Evolutionary conservation across 2,113 vertebrate species (phyloP).

Genomic region (Delphinapterus leucas): DNA sequence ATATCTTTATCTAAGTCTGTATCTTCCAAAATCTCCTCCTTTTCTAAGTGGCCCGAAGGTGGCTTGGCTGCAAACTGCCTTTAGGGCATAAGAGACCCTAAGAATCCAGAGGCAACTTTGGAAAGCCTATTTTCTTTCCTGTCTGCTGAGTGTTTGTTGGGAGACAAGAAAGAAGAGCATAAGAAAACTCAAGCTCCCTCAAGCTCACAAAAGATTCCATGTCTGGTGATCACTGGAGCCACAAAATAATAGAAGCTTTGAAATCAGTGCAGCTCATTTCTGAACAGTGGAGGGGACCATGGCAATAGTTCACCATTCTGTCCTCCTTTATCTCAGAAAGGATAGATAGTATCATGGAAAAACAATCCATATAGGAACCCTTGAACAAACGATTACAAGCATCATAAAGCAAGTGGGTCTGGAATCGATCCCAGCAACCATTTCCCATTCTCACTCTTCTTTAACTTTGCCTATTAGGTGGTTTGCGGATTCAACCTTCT

Average conservation of each 20-base stretch:
- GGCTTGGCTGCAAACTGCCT: background rate
- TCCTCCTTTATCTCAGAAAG: conserved; percentile 48
- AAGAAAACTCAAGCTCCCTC: conserved; percentile 12
- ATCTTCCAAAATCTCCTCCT: background rate
- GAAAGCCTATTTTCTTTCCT: conserved; percentile 27
- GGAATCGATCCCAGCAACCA: conserved; percentile 62
- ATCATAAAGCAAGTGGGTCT: conserved; percentile 76
- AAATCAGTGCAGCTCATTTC: conserved; percentile 27
- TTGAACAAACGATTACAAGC: conserved; percentile 76
- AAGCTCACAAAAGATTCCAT: conserved; percentile 32
- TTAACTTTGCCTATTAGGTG: conserved; percentile 63
- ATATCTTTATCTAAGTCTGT: background rate
- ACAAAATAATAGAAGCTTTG: conserved; percentile 53
- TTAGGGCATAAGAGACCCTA: background rate
- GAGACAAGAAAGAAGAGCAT: background rate
- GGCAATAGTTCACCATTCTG: conserved; percentile 39
- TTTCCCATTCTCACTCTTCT: conserved; percentile 55
- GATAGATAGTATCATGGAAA: conserved; percentile 38
- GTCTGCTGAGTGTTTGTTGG: conserved; percentile 20
- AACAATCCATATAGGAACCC: conserved; percentile 57
- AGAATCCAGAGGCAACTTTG: background rate
- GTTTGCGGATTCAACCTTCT: conserved; percentile 41
- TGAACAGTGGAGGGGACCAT: background rate
- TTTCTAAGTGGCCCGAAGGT: background rate
- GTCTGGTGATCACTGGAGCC: conserved; percentile 12